phyloP scores from a whole-genome alignment of 2,797 vertebrate genomes.

The Dendrocincla tyrannina region DNA sequence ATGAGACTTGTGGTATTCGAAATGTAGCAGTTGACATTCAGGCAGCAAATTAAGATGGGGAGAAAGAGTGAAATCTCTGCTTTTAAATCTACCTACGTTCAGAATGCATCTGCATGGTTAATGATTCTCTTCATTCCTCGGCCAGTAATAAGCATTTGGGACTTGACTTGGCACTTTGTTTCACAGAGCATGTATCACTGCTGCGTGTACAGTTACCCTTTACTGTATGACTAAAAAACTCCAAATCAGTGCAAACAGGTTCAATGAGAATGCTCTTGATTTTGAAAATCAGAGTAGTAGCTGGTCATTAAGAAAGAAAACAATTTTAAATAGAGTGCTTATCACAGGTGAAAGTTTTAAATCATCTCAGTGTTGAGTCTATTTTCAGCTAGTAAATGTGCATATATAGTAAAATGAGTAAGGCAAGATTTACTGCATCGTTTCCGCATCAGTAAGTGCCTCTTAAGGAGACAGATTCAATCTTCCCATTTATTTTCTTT shows the following conservation, averaged over 20 bases:
- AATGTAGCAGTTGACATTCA: background rate
- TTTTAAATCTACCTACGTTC: background rate
- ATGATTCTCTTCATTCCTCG: background rate
- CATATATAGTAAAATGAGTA: background rate
- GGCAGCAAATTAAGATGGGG: background rate
- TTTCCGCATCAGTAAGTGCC: background rate
- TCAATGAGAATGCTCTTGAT: background rate
- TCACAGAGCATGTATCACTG: accelerated
- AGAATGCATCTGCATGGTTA: background rate
- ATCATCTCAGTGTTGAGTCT: background rate
- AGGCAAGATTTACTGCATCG: background rate
- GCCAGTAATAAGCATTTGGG: background rate
- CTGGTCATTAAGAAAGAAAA: background rate
- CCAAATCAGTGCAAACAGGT: background rate
- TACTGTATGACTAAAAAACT: background rate
- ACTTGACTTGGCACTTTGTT: background rate
- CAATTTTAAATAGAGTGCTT: background rate
- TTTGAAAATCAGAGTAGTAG: background rate
- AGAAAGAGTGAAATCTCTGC: background rate
- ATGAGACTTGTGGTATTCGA: conserved; percentile 2
- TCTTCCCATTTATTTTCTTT: background rate
- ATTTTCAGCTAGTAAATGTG: background rate
- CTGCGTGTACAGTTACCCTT: background rate
- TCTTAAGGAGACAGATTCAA: background rate
- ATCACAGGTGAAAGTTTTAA: background rate